These are phyloP conservation scores for Syngnathus scovelli DNA, from an alignment of 2,113 vertebrate species.

Conservation along the genomic window DNA sequence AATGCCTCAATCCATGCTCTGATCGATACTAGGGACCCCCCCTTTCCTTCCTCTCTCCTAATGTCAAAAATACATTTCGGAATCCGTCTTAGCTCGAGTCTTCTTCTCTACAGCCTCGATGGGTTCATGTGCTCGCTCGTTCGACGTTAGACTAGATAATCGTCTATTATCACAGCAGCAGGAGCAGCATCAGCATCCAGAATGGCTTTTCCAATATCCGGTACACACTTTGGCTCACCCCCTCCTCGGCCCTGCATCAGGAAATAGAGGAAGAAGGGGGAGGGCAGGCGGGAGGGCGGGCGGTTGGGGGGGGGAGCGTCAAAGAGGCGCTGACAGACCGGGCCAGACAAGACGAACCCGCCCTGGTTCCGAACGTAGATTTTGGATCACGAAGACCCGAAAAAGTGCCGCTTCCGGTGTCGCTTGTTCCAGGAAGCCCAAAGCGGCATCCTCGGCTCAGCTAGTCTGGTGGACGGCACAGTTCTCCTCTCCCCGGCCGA, in stretches of 20 bases:
- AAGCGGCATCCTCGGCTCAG: conserved; percentile 56
- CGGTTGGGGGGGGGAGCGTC: conserved; percentile 18
- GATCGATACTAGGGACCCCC: conserved; percentile 54
- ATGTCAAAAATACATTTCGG: conserved; percentile 33
- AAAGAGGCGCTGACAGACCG: conserved; percentile 14
- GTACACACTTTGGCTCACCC: conserved; percentile 63
- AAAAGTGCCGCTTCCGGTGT: conserved; percentile 4
- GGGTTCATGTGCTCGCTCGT: conserved; percentile 19
- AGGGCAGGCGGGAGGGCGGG: not conserved
- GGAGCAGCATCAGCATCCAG: conserved; percentile 55
- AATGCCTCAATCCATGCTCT: conserved; percentile 42
- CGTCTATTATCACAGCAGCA: conserved; percentile 39
- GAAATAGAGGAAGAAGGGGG: conserved; percentile 47
- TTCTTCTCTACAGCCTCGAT: conserved; percentile 14
- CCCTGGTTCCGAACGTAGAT: conserved; percentile 15
- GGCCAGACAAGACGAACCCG: conserved; percentile 12
- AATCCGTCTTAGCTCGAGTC: not conserved
- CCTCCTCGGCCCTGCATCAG: conserved; percentile 59
- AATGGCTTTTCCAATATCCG: conserved; percentile 72
- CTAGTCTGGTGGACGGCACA: conserved; percentile 31
- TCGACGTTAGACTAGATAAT: conserved; percentile 39
- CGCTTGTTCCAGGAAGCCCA: conserved; percentile 44
- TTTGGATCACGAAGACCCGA: conserved; percentile 11
- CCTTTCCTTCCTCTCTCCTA: conserved; percentile 1
- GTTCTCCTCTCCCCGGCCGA: conserved; percentile 31